Evolutionary conservation across 1,140 invertebrate genomes (phyloP).

Genomic region (Dinothrombium tinctorium): DNA sequence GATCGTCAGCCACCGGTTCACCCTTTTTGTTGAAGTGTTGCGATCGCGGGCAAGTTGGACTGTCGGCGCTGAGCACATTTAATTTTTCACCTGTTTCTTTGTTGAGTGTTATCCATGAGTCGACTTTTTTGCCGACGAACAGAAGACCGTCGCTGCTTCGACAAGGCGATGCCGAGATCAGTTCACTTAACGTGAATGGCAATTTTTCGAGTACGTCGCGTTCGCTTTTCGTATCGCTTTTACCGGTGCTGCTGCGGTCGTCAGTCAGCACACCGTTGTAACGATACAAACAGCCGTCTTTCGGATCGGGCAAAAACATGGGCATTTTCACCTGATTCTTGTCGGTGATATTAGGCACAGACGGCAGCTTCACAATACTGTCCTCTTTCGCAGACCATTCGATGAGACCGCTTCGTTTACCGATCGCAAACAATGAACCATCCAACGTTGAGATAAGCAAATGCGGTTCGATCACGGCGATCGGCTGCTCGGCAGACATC

Average conservation of each 20-base stretch:
- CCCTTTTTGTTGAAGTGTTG: neutral
- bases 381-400: conserved; percentile 67
- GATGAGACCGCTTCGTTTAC: conserved; percentile 50
- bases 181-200: conserved; percentile 89
- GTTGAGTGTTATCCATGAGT: conserved; percentile 87
- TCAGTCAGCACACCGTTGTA: conserved; percentile 33
- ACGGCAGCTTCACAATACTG: conserved; percentile 25
- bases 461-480: conserved; percentile 11
- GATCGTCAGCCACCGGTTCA: neutral
- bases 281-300: conserved; percentile 83
- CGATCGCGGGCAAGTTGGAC: conserved; percentile 10
- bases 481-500: too few relatives aligned
- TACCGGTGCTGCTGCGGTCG: neutral
- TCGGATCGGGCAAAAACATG: conserved; percentile 77
- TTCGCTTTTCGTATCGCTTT: neutral
- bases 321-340: conserved; percentile 24
- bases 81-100: conserved; percentile 58
- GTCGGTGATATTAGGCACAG: conserved; percentile 1
- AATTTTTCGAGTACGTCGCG: conserved; percentile 60
- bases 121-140: conserved; percentile 79
- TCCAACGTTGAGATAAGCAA: conserved; percentile 72
- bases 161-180: conserved; percentile 82
- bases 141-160: conserved; percentile 78
- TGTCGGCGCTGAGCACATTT: conserved; percentile 18
- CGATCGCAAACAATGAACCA: conserved; percentile 61